phyloP scores from a whole-genome alignment of 2,113 vertebrate species.

The Microtus oregoni region DNA sequence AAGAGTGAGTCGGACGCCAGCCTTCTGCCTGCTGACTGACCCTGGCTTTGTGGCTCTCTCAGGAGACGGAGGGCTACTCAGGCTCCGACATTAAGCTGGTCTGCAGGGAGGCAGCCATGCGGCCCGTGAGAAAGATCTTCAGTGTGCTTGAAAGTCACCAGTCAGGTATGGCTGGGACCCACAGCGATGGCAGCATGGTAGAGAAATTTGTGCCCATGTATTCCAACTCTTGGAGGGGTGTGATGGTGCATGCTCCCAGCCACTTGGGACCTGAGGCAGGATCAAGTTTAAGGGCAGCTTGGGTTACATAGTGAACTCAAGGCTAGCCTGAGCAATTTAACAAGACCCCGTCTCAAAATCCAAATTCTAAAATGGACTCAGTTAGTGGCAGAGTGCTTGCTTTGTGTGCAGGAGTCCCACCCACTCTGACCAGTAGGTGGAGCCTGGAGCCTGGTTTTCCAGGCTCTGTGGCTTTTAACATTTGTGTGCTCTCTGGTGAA shows the following conservation, averaged over 20 bases:
- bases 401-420: not conserved
- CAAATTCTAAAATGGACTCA: not conserved
- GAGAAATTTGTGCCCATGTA: not conserved
- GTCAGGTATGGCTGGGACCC: constrained; percentile 85
- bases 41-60: constrained; percentile 50
- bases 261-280: not conserved
- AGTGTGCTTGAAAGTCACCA: constrained; percentile 91
- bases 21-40: not conserved
- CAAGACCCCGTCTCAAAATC: not conserved
- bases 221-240: not conserved
- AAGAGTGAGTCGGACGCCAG: not conserved
- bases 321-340: not conserved
- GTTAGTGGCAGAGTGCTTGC: not conserved
- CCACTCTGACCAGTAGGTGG: constrained; percentile 83
- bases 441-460: constrained; percentile 54
- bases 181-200: not conserved
- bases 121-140: constrained; percentile 96
- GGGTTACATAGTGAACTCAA: not conserved
- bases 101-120: constrained; percentile 98
- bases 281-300: not conserved
- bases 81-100: constrained; percentile 96
- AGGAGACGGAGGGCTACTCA: constrained; percentile 95
- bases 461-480: not conserved
- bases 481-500: not conserved
- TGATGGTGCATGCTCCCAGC: not conserved